Conservation (phyloP, 2,113 vertebrate genomes). For the Bagarius yarrelli region DNA sequence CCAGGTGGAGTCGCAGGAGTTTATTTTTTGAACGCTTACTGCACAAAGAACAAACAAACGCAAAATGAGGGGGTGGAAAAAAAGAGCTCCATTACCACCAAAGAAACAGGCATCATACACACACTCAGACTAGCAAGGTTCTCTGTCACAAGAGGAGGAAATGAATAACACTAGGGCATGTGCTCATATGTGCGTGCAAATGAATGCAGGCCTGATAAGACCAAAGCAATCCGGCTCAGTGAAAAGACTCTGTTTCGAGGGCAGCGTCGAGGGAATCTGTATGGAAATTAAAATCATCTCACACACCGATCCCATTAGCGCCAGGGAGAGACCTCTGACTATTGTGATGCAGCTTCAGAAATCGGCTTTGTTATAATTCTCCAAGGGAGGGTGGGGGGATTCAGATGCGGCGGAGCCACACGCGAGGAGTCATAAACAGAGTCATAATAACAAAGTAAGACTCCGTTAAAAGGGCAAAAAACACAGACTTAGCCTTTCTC, state of each 20-base stretch:
- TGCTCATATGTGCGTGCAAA: conserved; percentile 50
- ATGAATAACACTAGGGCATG: conserved; percentile 39
- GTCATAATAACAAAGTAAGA: conserved; percentile 63
- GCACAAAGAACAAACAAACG: background rate
- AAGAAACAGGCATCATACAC: conserved; percentile 36
- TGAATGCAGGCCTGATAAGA: conserved; percentile 72
- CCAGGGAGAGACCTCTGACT: conserved; percentile 75
- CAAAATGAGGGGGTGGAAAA: background rate
- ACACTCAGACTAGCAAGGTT: conserved; percentile 37
- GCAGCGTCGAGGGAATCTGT: conserved; percentile 75
- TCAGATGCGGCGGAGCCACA: conserved; percentile 64
- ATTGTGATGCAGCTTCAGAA: conserved; percentile 73
- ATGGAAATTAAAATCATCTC: conserved; percentile 78
- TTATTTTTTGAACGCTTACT: background rate
- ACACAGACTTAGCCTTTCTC: conserved; percentile 44
- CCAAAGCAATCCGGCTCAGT: conserved; percentile 76
- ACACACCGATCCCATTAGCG: conserved; percentile 75
- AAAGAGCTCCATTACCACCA: conserved; percentile 10
- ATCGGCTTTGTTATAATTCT: conserved; percentile 62
- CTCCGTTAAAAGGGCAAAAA: conserved; percentile 60
- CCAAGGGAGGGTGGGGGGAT: conserved; percentile 47
- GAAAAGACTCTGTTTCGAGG: conserved; percentile 70
- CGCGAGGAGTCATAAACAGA: conserved; percentile 66
- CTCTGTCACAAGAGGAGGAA: conserved; percentile 47
- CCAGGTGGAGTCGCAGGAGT: background rate